Base-by-base conservation (phyloP, 2,888 invertebrate species). In the Pandemis corylana region DNA sequence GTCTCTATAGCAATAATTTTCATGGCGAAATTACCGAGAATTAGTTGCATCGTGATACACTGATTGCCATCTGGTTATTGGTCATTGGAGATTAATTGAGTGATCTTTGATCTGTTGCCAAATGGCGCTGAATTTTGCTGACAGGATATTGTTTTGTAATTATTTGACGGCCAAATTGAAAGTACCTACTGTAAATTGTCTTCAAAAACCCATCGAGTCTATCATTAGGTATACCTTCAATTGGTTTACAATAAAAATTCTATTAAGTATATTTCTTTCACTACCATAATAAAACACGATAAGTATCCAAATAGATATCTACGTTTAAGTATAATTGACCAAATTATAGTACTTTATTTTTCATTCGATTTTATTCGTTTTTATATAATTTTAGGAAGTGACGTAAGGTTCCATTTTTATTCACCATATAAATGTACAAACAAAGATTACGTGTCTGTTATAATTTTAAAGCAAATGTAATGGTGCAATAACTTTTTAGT, bases 41-140 rank as follows among this genome's bases (percentile, higher is more conserved):
- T 91, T 88, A 89, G 90, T 89, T 83, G 85, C 87, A 87, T 93
- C 93, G 93, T 91, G 93, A 91, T 83, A 81, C 85, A 87, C 86
- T 86, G 84, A 84, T 87, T 86, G 83, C 87, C 85, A 87, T 84
- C 84, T 85, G 85, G 89, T 87, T 89, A 89, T 89, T 87, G 83
- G 77, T 84, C 85, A 89, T 90, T 84, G 85, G 86, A 83, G 89
- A 90, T 91, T 90, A 90, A 92, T 93, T 89, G 85, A 85, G 82
- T 89, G 92, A 90, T 88, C 93, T 92, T 82, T 92, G 93, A 91
- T 86, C 91, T 82, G 78, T 92, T 91, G 85, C 88, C 88, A 86
- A 90, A 90, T 89, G 84, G 81, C 81, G 81, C 83, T 81, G 81
- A 77, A 82, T 84, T 83, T 83, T 84, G 80, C 72, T 69, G 69